A percentile compares a stretch with the other conserved stretches of the same genome.
phyloP scores from a whole-genome alignment of 2,113 vertebrate genomes.

The Equus przewalskii region DNA sequence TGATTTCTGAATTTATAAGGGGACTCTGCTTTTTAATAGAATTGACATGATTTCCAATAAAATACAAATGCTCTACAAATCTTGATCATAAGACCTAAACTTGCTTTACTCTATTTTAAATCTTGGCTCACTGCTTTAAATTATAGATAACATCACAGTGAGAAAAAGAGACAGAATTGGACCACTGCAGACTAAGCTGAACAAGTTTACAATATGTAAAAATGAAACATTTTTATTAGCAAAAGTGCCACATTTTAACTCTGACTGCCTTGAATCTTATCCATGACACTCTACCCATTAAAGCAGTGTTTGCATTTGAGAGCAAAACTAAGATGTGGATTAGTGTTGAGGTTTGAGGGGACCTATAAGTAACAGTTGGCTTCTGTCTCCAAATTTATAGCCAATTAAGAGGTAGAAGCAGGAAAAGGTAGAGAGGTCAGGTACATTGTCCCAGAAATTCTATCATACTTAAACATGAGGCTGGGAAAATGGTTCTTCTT shows the following conservation, averaged over 20 bases:
- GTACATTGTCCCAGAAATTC: not conserved
- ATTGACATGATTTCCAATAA: not conserved
- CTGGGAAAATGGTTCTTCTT: not conserved
- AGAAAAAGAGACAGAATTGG: constrained; percentile 58
- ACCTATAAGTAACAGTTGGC: not conserved
- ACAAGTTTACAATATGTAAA: not conserved
- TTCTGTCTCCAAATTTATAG: not conserved
- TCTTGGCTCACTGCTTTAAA: constrained; percentile 58
- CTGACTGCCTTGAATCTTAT: not conserved
- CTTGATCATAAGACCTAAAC: not conserved
- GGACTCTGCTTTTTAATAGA: not conserved
- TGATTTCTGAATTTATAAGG: constrained; percentile 28
- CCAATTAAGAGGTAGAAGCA: not conserved
- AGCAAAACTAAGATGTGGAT: not conserved
- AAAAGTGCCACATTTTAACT: constrained; percentile 53
- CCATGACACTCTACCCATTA: not conserved
- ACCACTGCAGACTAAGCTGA: not conserved
- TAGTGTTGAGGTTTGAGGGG: not conserved
- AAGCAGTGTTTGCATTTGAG: not conserved
- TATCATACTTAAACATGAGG: not conserved
- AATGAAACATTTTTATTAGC: constrained; percentile 35
- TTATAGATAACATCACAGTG: constrained; percentile 65
- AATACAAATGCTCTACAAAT: constrained; percentile 34
- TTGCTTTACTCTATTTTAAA: constrained; percentile 53
- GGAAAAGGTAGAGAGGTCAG: not conserved